A percentile compares a stretch with the other conserved stretches of the same genome.
phyloP scores from a whole-genome alignment of 2,113 vertebrate species.

The Lamprotornis superbus region DNA sequence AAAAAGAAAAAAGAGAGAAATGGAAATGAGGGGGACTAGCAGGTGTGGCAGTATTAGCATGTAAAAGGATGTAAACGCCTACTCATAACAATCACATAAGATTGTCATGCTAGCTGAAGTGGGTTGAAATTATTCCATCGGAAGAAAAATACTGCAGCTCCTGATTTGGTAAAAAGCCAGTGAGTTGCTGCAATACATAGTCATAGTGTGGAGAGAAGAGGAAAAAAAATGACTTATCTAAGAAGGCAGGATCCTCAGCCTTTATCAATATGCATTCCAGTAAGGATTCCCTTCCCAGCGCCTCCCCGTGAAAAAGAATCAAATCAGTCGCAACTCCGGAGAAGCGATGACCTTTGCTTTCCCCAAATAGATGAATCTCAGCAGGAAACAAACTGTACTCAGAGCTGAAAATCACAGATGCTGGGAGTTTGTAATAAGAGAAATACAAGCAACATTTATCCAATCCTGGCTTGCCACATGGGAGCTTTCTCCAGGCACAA shows the following conservation, averaged over 20 bases:
- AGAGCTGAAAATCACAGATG: conserved; percentile 59
- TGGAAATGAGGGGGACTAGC: conserved; percentile 69
- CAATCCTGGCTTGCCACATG: conserved; percentile 58
- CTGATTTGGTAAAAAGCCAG: conserved; percentile 79
- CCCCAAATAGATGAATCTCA: conserved; percentile 32
- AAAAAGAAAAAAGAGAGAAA: neutral
- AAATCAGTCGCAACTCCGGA: neutral
- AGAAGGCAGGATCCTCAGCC: conserved; percentile 62
- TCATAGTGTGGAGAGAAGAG: conserved; percentile 68
- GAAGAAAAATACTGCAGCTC: conserved; percentile 79
- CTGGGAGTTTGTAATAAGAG: conserved; percentile 55
- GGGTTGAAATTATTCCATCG: conserved; percentile 76
- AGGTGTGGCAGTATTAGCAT: conserved; percentile 80
- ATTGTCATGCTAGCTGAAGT: conserved; percentile 77
- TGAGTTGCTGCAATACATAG: conserved; percentile 80
- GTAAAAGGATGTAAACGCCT: conserved; percentile 79
- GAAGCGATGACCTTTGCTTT: conserved; percentile 43
- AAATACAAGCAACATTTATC: conserved; percentile 61
- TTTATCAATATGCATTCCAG: conserved; percentile 65
- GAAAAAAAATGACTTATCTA: conserved; percentile 52
- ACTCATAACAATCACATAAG: conserved; percentile 77
- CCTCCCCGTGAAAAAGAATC: conserved; percentile 33
- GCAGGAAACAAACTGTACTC: conserved; percentile 60
- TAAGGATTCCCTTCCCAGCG: conserved; percentile 50
- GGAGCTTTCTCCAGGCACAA: conserved; percentile 18